Percentiles rank a stretch among this genome's conserved stretches.
These are phyloP conservation scores for Parauchenoglanis punctatus DNA, from an alignment of 2,797 vertebrate genomes.

Conservation along the genomic window DNA sequence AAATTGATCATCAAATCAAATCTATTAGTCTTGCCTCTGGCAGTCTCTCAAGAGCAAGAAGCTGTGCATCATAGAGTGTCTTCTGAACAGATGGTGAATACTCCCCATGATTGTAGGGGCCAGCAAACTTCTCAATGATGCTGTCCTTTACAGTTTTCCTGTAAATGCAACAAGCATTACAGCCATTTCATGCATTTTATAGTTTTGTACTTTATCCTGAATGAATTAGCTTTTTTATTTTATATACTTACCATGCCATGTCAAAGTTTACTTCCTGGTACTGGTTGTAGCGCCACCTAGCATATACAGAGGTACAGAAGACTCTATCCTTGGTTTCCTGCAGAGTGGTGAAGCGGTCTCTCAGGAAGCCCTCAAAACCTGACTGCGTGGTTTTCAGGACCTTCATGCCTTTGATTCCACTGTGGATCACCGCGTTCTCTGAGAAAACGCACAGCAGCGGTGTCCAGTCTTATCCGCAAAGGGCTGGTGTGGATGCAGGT, in stretches of 20 bases:
- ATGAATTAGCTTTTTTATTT: background rate
- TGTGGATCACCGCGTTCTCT: conserved; percentile 84
- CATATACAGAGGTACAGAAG: conserved; percentile 87
- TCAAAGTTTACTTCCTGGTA: conserved; percentile 79
- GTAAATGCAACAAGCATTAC: conserved; percentile 14
- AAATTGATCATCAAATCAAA: background rate
- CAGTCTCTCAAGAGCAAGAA: conserved; percentile 76
- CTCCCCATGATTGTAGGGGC: conserved; percentile 84
- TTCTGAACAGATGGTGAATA: conserved; percentile 96
- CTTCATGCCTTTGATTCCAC: conserved; percentile 89
- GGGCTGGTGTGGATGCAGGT: background rate
- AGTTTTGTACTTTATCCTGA: background rate
- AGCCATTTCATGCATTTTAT: background rate
- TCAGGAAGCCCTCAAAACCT: conserved; percentile 89
- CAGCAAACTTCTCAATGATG: conserved; percentile 89
- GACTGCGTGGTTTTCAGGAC: conserved; percentile 95
- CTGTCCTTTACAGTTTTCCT: conserved; percentile 83
- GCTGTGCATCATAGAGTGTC: conserved; percentile 88
- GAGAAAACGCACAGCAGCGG: background rate
- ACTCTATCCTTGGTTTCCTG: conserved; percentile 85
- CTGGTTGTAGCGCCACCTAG: conserved; percentile 87
- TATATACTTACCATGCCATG: conserved; percentile 79
- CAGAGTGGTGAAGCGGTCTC: conserved; percentile 88
- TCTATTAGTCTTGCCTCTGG: conserved; percentile 76
- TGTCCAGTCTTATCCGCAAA: too few relatives aligned